A percentile compares a stretch with the other conserved stretches of the same genome.
Conservation (phyloP, 2,888 invertebrate genomes). For the Ypsolopha sequella region DNA sequence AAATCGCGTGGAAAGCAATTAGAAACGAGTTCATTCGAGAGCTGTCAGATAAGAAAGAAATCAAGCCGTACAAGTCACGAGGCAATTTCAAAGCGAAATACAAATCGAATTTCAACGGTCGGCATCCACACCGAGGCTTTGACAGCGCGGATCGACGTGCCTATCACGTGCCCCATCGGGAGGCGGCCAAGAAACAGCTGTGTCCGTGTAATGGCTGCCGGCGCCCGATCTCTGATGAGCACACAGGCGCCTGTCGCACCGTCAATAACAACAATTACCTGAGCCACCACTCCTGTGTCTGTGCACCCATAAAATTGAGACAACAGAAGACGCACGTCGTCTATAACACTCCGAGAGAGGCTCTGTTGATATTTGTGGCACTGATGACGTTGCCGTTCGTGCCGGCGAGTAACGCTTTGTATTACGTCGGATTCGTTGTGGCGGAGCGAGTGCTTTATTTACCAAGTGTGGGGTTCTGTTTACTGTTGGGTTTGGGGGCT, state of each 20-base stretch:
- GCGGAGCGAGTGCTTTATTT: conserved; percentile 96
- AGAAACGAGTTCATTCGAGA: conserved; percentile 35
- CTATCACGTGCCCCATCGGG: conserved; percentile 46
- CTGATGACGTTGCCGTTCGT: conserved; percentile 93
- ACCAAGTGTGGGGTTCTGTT: conserved; percentile 95
- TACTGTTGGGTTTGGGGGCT: conserved; percentile 84
- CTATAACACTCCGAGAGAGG: conserved; percentile 42
- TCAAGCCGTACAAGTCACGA: conserved; percentile 51
- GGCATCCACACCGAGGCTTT: conserved; percentile 40
- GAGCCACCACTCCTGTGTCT: conserved; percentile 64
- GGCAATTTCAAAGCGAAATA: conserved; percentile 46
- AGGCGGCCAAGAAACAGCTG: conserved; percentile 48
- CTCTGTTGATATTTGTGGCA: conserved; percentile 74
- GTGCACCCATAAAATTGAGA: conserved; percentile 37
- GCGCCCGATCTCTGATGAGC: conserved; percentile 75
- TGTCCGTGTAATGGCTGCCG: conserved; percentile 78
- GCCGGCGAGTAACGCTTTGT: conserved; percentile 95
- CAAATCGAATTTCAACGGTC: conserved; percentile 56
- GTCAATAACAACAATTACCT: conserved; percentile 80
- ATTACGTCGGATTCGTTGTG: conserved; percentile 98
- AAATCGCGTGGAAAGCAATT: conserved; percentile 49
- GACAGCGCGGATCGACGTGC: conserved; percentile 53
- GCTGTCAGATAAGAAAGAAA: conserved; percentile 35
- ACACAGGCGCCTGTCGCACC: conserved; percentile 77
- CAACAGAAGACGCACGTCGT: conserved; percentile 10